Evolutionary conservation across 2,113 vertebrate species (phyloP), one percentile per base, ranked within the genome.

Genomic region (Sminthopsis crassicaudata): DNA sequence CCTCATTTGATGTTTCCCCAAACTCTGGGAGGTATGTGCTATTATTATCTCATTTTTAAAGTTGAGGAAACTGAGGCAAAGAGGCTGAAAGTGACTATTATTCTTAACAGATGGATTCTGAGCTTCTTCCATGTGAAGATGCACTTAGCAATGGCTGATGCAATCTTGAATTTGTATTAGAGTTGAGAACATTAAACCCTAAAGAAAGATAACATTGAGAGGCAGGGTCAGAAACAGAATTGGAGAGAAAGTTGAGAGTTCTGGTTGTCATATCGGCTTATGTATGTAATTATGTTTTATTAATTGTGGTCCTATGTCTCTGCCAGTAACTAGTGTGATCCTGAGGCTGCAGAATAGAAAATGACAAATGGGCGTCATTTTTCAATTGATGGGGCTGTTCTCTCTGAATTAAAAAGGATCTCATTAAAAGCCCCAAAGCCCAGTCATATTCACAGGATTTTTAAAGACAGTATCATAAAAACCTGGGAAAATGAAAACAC

Each of bases 341-440:
- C 60, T 36, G 90, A 95, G 96, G 90, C 92, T 96, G 22, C n/a
- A 93, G 93, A 42, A 90, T 92, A 84, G 95, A 94, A 94, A 95
- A 76, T 96, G 95, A 97, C 92, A 92, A 95, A 97, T 95, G 97
- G 95, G 95, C 93, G 67, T 93, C 46, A 93, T 94, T 95, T 97
- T 94, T 96, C 96, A 93, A 97, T 96, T 0, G 30, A 97, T 96
- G 95, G 91, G 91, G 42, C 93, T 94, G 55, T 93, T 94, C 57
- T 94, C 97, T 95, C 52, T 36, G 88, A 84, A 92, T 95, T 95
- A 94, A 91, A 97, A 95, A 96, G 67, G 93, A 48, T 90, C 91
- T 67, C 91, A 55, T 96, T 92, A 88, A 90, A 90, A 91, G 95
- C n/a, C 96, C 57, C 30, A 91, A 89, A 55, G n/a, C 48, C 96